These are phyloP conservation scores for Dicaeum eximium DNA, from an alignment of 2,113 vertebrate genomes.

Conservation along the genomic window DNA sequence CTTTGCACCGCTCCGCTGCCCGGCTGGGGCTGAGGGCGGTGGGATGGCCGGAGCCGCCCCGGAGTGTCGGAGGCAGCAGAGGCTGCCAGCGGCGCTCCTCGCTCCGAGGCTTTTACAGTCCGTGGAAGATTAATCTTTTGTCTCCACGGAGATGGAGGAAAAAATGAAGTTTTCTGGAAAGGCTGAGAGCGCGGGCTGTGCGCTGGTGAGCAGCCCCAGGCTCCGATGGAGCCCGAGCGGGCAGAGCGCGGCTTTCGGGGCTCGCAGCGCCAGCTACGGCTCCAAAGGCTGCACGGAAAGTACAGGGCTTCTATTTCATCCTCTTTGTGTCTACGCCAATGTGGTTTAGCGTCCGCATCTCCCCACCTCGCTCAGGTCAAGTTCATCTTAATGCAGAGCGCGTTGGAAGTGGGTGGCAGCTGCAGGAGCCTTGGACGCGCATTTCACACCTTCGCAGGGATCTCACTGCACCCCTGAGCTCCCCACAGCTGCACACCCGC, in stretches of 20 bases:
- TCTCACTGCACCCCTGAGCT: not conserved
- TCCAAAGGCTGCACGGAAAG: not conserved
- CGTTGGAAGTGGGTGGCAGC: accelerated
- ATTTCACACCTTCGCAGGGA: accelerated
- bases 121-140: not conserved
- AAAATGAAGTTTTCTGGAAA: not conserved
- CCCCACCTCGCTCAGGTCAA: not conserved
- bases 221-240: accelerated
- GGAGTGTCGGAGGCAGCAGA: accelerated
- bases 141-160: not conserved
- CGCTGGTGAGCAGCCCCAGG: not conserved
- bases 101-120: not conserved
- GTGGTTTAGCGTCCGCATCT: accelerated
- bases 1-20: not conserved
- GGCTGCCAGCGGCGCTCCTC: not conserved
- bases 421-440: not conserved
- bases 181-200: not conserved
- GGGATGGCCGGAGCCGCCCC: not conserved
- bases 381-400: accelerated
- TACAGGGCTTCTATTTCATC: not conserved
- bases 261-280: accelerated
- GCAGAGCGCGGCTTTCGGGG: not conserved
- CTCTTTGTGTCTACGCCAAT: accelerated
- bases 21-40: not conserved
- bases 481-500: accelerated